Base-by-base conservation (phyloP, 2,797 vertebrate genomes). In the Pitangus sulphuratus region DNA sequence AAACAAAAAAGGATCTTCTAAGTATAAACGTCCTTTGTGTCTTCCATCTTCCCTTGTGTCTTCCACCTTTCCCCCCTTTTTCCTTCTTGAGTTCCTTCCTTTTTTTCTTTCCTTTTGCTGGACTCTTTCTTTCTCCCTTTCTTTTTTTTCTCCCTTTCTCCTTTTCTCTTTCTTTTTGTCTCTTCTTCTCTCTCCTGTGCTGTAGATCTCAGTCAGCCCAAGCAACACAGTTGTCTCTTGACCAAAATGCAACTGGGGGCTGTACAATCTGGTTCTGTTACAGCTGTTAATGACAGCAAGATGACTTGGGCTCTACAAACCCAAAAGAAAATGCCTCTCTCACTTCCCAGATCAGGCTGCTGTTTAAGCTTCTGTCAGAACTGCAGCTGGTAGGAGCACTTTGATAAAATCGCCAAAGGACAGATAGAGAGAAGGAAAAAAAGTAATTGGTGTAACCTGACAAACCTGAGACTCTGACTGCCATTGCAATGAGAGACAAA, bases 351-450 rank as follows among this genome's bases (percentile, higher is more conserved):
- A 54, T 61, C 58, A 91, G 47, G 16, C 25, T 70, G 22, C 42
- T 60, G 6, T 78, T 75, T 57, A 56, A 79, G 31, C 16, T 84
- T 40, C 33, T 72, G 19, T 79, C 66, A 85, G 75, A 84, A 64
- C 33, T 71, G 40, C 15, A 37, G 25, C 19, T 68, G 47, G 28
- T 48, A 53, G 33, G 39, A 79, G 9, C 11, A 35, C 42, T 93
- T 87, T 79, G 58, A 91, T 89, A 58, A 60, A 50, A 64, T 56
- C 84, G 50, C 62, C 40, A 76, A 94, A 33, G 22, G 54, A 71
- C 48, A 74, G 39, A 30, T 7, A 72, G 22, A 65, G 31, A 77
- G 31, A 77, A 75, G 35, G 12, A 9, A 8, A 44, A 44, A 53
- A 84, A 62, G 58, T 69, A 86, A 80, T 84, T 87, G 62, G 7